These are phyloP conservation scores for Laspeyria flexula DNA, from an alignment of 2,888 invertebrate genomes.

Conservation along the genomic window DNA sequence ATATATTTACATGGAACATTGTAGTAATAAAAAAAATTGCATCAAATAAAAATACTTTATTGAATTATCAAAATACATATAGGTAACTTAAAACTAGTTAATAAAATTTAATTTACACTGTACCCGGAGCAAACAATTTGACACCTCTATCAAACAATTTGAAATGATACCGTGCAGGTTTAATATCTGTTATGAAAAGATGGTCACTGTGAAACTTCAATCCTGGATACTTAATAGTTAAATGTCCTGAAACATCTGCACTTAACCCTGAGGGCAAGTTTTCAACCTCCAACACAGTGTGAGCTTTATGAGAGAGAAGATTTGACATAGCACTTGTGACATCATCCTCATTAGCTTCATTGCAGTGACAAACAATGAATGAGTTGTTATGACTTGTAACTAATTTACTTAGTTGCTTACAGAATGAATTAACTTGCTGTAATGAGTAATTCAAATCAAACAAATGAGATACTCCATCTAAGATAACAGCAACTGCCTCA, in stretches of 20 bases:
- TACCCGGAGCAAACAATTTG: conserved; percentile 90
- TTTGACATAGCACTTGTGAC: conserved; percentile 86
- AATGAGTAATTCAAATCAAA: conserved; percentile 87
- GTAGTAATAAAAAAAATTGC: too few species aligned
- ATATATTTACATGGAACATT: too few species aligned
- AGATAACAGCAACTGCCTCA: conserved; percentile 84
- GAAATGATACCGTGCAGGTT: conserved; percentile 84
- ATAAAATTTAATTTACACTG: conserved; percentile 48
- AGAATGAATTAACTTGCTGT: conserved; percentile 80
- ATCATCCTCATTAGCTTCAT: conserved; percentile 85
- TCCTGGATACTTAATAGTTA: conserved; percentile 82
- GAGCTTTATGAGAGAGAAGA: conserved; percentile 87
- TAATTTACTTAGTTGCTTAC: conserved; percentile 74
- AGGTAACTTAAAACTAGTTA: background rate
- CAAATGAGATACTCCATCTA: conserved; percentile 91
- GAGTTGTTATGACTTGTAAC: conserved; percentile 61
- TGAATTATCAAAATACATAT: too few species aligned
- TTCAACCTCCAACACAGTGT: conserved; percentile 87
- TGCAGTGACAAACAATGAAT: conserved; percentile 84
- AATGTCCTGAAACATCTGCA: conserved; percentile 89
- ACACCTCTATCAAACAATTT: conserved; percentile 91
- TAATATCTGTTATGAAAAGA: conserved; percentile 57
- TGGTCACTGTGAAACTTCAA: conserved; percentile 67
- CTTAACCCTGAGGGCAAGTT: conserved; percentile 90
- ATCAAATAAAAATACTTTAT: background rate